phyloP scores from a whole-genome alignment of 1,140 invertebrate genomes.

The Delia radicum region DNA sequence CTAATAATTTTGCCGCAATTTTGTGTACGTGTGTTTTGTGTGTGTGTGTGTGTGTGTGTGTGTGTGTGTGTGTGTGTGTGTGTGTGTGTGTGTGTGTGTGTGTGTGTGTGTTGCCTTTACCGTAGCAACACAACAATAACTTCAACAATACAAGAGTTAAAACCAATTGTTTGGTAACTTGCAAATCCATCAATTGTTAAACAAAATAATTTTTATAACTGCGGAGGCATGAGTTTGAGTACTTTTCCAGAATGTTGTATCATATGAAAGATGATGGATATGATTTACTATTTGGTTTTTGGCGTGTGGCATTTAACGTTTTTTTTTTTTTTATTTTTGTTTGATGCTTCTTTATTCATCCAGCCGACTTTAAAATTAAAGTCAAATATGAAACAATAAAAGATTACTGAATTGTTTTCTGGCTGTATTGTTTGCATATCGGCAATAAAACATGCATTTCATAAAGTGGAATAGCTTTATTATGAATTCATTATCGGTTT shows the following conservation, averaged over 20 bases:
- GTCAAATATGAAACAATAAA: constrained; percentile 19
- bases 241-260: neutral
- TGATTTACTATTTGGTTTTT: neutral
- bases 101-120: no score
- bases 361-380: constrained; percentile 13
- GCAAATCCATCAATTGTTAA: neutral
- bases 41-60: neutral
- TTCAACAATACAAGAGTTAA: neutral
- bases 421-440: constrained; percentile 7
- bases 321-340: no score
- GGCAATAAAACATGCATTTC: neutral
- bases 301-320: constrained; percentile 9
- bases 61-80: no score
- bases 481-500: neutral
- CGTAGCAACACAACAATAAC: neutral
- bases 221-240: neutral
- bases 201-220: neutral
- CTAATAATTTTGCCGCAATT: neutral
- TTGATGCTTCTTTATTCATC: neutral
- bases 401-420: constrained; percentile 16
- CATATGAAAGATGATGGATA: neutral
- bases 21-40: neutral
- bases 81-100: no score
- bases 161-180: neutral
- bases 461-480: neutral